Conservation (phyloP, 2,797 vertebrate species). For the Helarctos malayanus region DNA sequence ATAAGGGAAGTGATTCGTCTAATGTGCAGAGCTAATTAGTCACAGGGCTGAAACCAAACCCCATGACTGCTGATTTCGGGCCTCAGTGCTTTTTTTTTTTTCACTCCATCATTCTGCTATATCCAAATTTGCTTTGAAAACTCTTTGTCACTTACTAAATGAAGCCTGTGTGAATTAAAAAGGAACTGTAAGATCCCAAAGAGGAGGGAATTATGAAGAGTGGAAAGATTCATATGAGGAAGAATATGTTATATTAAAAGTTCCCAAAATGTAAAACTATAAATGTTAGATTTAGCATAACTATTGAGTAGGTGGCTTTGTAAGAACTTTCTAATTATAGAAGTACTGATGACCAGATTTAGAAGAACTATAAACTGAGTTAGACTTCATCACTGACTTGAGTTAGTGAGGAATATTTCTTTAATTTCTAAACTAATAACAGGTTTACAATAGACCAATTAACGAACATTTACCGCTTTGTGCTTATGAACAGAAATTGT, state of each 20-base stretch:
- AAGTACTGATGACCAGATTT: constrained; percentile 68
- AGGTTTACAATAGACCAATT: constrained; percentile 71
- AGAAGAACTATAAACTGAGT: constrained; percentile 72
- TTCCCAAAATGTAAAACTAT: constrained; percentile 73
- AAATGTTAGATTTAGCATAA: constrained; percentile 77
- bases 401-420: constrained; percentile 54
- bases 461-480: constrained; percentile 71
- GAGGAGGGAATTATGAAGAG: constrained; percentile 66
- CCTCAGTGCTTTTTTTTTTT: constrained; percentile 50
- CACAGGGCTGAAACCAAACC: constrained; percentile 65
- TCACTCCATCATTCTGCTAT: constrained; percentile 47
- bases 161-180: constrained; percentile 70
- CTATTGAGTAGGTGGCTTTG: constrained; percentile 78
- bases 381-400: constrained; percentile 64
- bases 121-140: constrained; percentile 73
- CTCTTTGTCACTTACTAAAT: constrained; percentile 73
- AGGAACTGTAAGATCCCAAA: constrained; percentile 70
- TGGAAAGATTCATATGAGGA: constrained; percentile 66
- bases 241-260: constrained; percentile 76
- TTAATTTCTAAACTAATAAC: constrained; percentile 74
- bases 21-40: constrained; percentile 46
- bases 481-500: constrained; percentile 75
- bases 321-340: constrained; percentile 80
- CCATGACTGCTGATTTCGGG: constrained; percentile 16
- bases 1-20: constrained; percentile 64